Evolutionary conservation across 1,140 invertebrate species (phyloP).

Genomic region (Stenopsyche tienmushanensis): DNA sequence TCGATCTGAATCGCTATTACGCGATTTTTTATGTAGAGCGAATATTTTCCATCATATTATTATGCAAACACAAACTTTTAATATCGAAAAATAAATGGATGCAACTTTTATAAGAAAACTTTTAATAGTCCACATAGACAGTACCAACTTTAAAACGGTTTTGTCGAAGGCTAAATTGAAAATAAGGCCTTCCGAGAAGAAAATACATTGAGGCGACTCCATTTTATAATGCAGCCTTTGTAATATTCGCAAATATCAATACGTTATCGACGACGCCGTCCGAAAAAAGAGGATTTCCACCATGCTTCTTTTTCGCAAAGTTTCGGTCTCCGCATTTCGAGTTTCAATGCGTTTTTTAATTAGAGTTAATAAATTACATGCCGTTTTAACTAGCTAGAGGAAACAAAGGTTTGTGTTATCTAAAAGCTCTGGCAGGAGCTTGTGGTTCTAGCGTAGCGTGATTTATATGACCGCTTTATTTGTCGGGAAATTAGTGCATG

Average conservation of each 20-base stretch:
- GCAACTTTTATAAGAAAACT: neutral
- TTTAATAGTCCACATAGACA: neutral
- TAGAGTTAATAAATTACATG: constrained; percentile 18
- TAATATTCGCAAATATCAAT: too few relatives aligned
- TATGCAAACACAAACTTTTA: neutral
- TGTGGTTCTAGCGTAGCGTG: constrained; percentile 24
- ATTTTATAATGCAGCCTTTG: too few relatives aligned
- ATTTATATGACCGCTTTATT: constrained; percentile 37
- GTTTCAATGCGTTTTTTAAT: constrained; percentile 8
- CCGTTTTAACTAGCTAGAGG: constrained; percentile 3
- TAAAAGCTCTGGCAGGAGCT: neutral
- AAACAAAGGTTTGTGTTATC: constrained; percentile 17
- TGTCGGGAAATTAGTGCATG: constrained; percentile 34
- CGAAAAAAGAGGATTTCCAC: too few relatives aligned
- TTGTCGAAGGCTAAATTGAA: neutral
- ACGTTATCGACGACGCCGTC: too few relatives aligned
- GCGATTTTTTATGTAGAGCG: too few relatives aligned
- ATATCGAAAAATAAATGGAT: neutral
- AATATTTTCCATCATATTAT: too few relatives aligned
- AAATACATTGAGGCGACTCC: too few relatives aligned
- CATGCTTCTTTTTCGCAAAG: neutral
- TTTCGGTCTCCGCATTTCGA: neutral
- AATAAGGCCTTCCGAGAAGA: neutral
- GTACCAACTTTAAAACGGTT: neutral
- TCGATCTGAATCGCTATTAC: too few relatives aligned